These are phyloP conservation scores for Drosophila ananassae DNA, from an alignment of 1,140 invertebrate genomes.

Conservation along the genomic window DNA sequence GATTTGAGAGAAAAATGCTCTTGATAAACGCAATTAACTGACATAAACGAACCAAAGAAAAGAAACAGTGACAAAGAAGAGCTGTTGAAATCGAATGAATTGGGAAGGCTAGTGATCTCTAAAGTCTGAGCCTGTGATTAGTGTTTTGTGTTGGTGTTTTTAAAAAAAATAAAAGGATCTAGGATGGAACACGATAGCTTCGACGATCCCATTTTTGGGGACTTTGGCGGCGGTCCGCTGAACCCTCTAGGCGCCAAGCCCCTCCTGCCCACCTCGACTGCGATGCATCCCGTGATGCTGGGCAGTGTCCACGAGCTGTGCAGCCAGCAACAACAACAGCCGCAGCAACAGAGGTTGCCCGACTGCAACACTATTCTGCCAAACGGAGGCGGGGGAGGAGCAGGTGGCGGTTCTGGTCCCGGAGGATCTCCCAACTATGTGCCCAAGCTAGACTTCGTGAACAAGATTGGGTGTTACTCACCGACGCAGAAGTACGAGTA, in stretches of 20 bases:
- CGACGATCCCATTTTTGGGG: slow-evolving; percentile 90
- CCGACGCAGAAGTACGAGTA: slow-evolving; percentile 83
- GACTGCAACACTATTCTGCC: slow-evolving; percentile 82
- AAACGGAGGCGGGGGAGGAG: slow-evolving; percentile 57
- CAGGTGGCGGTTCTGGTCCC: slow-evolving; percentile 11
- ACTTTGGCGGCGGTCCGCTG: slow-evolving; percentile 85
- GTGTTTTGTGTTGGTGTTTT: slow-evolving; percentile 15
- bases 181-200: slow-evolving; percentile 89
- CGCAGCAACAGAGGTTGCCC: slow-evolving; percentile 70
- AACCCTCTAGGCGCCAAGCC: slow-evolving; percentile 82
- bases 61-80: neutral
- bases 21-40: slow-evolving; percentile 77
- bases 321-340: slow-evolving; percentile 58
- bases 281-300: slow-evolving; percentile 87
- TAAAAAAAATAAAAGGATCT: neutral
- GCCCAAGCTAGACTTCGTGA: slow-evolving; percentile 73
- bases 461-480: slow-evolving; percentile 82
- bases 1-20: slow-evolving; percentile 23
- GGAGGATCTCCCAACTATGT: slow-evolving; percentile 77
- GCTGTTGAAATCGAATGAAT: slow-evolving; percentile 17
- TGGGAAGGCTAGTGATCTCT: slow-evolving; percentile 7
- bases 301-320: slow-evolving; percentile 83
- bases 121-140: slow-evolving; percentile 20
- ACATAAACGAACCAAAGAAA: slow-evolving; percentile 53
- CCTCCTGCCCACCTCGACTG: slow-evolving; percentile 79